Evolutionary conservation across 2,797 vertebrate genomes (phyloP), one percentile per base, ranked within the genome.

Genomic region (Sparus aurata): DNA sequence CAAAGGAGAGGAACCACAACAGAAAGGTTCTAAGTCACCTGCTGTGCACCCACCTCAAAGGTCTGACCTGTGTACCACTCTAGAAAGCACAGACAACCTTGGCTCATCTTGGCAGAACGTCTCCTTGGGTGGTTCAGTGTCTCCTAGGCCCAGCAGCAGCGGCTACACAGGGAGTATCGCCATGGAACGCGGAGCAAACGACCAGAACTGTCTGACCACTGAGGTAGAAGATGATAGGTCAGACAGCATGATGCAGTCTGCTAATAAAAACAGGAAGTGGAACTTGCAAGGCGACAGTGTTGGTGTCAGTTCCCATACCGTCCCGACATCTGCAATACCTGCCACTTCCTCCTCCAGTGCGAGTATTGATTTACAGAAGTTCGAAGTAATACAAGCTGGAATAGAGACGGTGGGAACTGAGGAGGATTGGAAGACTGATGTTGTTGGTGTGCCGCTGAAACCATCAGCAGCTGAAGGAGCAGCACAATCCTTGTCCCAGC

Each of bases 81-180:
- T 27, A 15, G 74, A 34, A 61, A 90, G 70, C 80, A 82, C 79
- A 25, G 85, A 89, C 52, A 9, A 47, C 69, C 89, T 87, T 2
- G 92, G 86, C 4, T 96, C 95, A 4, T 95, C 94, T 0, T 97
- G 96, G 96, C 94, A 94, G 79, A 93, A 90, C 23, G 53, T 97
- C 11, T 96, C 95, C 4, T 66, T 94, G 85, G 89, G 82, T 70
- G 88, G 87, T 85, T 94, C 94, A 38, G 70, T 80, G 34, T 73
- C 80, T 61, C 58, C 50, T 23, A 47, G 0, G 67, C 69, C 47
- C 60, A 77, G 83, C 75, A 4, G 50, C 69, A 50, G 69, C 50
- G 27, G 63, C 12, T 62, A 73, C 50, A 58, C 72, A 54, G 47
- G 77, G 74, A 82, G 73, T 27, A 23, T 11, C 23, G 73, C 58